These are phyloP conservation scores for Eristalinus aeneus DNA, from an alignment of 2,888 invertebrate species.

Conservation along the genomic window DNA sequence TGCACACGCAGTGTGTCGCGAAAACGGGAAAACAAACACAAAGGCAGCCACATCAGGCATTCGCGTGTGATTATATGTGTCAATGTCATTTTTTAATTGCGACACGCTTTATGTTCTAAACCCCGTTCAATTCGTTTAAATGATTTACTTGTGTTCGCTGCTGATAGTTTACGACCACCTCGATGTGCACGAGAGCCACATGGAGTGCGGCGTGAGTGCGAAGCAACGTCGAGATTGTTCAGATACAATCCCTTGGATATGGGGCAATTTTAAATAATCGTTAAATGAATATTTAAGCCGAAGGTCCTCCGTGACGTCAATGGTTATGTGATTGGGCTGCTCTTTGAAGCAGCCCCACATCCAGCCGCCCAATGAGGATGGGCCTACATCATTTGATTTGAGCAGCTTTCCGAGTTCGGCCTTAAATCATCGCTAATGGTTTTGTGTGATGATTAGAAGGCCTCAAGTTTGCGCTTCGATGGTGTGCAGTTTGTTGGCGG, in stretches of 20 bases:
- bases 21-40: slow-evolving; percentile 25
- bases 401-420: not conserved
- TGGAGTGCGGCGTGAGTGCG: slow-evolving; percentile 15
- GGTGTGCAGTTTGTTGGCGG: not conserved
- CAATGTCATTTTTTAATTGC: slow-evolving; percentile 69
- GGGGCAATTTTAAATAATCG: slow-evolving; percentile 63
- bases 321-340: slow-evolving; percentile 28
- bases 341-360: slow-evolving; percentile 17
- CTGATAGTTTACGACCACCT: slow-evolving; percentile 41
- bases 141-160: slow-evolving; percentile 56
- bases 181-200: slow-evolving; percentile 20
- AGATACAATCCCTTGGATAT: slow-evolving; percentile 46
- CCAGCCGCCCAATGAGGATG: slow-evolving; percentile 42
- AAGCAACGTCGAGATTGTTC: slow-evolving; percentile 24
- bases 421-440: slow-evolving; percentile 1
- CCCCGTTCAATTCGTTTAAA: slow-evolving; percentile 40
- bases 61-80: slow-evolving; percentile 66
- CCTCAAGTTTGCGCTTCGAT: not conserved
- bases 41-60: slow-evolving; percentile 11
- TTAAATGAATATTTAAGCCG: slow-evolving; percentile 65
- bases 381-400: slow-evolving; percentile 25
- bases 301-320: slow-evolving; percentile 63
- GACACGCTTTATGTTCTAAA: slow-evolving; percentile 39
- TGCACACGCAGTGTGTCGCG: not conserved
- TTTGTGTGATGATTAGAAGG: slow-evolving; percentile 17